Evolutionary conservation across 2,113 vertebrate genomes (phyloP), one percentile per base, ranked within the genome.

Genomic region (Lasiurus cinereus): DNA sequence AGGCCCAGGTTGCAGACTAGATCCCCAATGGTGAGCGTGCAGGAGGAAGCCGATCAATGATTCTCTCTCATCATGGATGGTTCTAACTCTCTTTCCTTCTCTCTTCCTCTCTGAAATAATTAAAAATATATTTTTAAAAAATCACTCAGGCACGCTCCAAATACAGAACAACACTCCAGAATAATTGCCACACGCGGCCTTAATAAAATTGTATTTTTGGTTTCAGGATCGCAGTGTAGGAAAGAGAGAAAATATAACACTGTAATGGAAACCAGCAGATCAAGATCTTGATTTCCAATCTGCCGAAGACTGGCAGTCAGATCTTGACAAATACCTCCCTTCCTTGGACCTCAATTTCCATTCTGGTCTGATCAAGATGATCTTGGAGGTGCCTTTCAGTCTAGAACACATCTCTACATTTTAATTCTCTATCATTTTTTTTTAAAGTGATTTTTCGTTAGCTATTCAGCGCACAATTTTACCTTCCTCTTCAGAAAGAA

Each of bases 91-190:
- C 59, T 62, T 62, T 62, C 22, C 59, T 62, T 62, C 59, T 62
- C 59, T 24, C 24, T 62, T 62, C 24, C 59, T 62, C 24, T 62
- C 22, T 62, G 59, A 62, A 62, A 62, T 27, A 27, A 27, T 12
- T 27, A 62, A 62, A 62, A 62, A 27, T 62, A 62, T 83, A 89
- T 84, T 84, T 94, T 67, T 62, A 33, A 82, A 82, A 91, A 91
- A 59, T 31, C n/a, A 29, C 5, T 36, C 31, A 78, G 3, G 14
- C 74, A 77, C 0, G 1, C 50, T 94, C 77, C 39, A 72, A 64
- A 74, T 94, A 39, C 10, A 56, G 36, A 93, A 36, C 62, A 46
- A 0, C 13, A 31, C 12, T 91, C 46, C 39, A 16, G 48, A 84
- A 95, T 21, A 62, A 77, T 62, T 69, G 21, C 29, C 64, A n/a